Percentiles rank a stretch among this genome's conserved stretches.
Evolutionary conservation across 2,888 invertebrate genomes (phyloP).

Genomic region (Masnerella sp.): DNA sequence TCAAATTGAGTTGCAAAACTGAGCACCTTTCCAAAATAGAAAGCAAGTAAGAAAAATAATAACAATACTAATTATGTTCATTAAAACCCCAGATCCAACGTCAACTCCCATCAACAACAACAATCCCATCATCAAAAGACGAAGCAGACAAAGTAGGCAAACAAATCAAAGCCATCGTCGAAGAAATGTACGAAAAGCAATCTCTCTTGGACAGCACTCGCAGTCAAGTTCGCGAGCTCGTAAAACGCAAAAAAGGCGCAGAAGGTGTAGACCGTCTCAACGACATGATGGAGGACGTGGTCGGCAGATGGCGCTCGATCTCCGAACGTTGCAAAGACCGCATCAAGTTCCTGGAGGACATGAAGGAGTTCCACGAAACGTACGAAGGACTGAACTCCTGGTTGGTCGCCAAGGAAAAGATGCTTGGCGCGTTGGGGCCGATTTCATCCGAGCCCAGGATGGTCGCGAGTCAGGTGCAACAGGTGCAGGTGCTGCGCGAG

Average conservation of each 20-base stretch:
- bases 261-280: conserved; percentile 91
- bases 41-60: too few relatives aligned
- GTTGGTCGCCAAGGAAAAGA: conserved; percentile 95
- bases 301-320: conserved; percentile 90
- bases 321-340: conserved; percentile 88
- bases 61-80: neutral
- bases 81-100: conserved; percentile 84
- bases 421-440: conserved; percentile 96
- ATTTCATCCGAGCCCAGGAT: conserved; percentile 97
- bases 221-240: conserved; percentile 91
- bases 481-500: conserved; percentile 94
- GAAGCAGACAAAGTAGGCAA: conserved; percentile 94
- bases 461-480: conserved; percentile 96
- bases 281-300: conserved; percentile 89
- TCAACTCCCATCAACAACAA: conserved; percentile 81
- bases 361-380: conserved; percentile 94
- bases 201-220: conserved; percentile 92
- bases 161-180: conserved; percentile 88
- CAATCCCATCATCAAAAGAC: conserved; percentile 87
- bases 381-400: conserved; percentile 91
- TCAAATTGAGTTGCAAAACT: too few relatives aligned
- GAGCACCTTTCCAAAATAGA: too few relatives aligned
- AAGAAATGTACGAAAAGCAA: conserved; percentile 96
- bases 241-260: conserved; percentile 90
- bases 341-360: conserved; percentile 88